A percentile compares a stretch with the other conserved stretches of the same genome.
phyloP scores from a whole-genome alignment of 2,797 vertebrate species.

The Ctenochaetus hawaiiensis region DNA sequence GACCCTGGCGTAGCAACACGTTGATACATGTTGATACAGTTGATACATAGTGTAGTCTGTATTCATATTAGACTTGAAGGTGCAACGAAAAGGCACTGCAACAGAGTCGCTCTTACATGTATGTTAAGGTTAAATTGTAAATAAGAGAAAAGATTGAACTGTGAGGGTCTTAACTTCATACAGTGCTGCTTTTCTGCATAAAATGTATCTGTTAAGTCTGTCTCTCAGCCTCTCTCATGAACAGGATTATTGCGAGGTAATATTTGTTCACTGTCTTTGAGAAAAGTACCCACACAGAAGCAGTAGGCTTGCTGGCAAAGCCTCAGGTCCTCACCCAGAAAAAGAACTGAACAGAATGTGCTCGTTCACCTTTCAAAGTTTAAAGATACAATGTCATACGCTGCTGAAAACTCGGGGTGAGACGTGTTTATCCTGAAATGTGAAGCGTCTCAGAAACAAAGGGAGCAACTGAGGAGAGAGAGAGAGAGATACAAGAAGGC shows the following conservation, averaged over 20 bases:
- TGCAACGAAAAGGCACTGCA: not conserved
- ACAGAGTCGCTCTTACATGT: not conserved
- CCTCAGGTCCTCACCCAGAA: constrained; percentile 5
- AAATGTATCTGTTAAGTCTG: constrained; percentile 6
- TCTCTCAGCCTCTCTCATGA: constrained; percentile 8
- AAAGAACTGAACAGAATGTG: constrained; percentile 8
- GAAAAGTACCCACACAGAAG: constrained; percentile 21
- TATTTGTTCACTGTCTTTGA: constrained; percentile 42
- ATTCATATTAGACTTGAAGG: not conserved
- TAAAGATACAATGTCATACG: not conserved
- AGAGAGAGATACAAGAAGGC: not conserved
- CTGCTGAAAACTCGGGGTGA: constrained; percentile 2
- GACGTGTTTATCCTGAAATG: constrained; percentile 5
- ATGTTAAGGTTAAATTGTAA: not conserved
- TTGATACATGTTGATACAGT: constrained; percentile 5
- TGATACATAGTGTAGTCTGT: not conserved
- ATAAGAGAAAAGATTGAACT: too few species aligned
- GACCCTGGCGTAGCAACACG: not conserved
- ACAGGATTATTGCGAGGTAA: constrained; percentile 27
- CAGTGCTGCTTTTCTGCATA: not conserved
- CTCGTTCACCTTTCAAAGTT: constrained; percentile 33
- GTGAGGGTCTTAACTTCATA: not conserved
- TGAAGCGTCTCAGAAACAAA: constrained; percentile 9
- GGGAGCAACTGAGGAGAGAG: too few species aligned
- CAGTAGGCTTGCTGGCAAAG: constrained; percentile 12